Evolutionary conservation across 2,888 invertebrate genomes (phyloP).

Genomic region (Xestoiulus laeticollis): DNA sequence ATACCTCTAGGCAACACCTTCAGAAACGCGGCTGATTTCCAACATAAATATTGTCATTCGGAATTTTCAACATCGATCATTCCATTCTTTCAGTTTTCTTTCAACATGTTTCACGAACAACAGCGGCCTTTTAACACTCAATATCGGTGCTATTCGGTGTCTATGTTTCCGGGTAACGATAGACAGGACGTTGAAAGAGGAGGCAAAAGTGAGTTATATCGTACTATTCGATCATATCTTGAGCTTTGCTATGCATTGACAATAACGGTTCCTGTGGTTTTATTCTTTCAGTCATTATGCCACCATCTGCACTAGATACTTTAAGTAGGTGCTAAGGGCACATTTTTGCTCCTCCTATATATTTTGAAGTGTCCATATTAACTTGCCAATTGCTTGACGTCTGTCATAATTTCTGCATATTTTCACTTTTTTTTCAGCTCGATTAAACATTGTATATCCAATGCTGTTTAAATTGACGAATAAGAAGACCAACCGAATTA

Average conservation of each 20-base stretch:
- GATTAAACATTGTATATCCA: constrained; percentile 95
- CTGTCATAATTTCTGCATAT: neutral
- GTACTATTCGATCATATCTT: neutral
- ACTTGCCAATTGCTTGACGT: no score
- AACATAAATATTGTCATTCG: neutral
- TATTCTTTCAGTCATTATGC: constrained; percentile 88
- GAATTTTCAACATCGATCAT: neutral
- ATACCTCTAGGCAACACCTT: no score
- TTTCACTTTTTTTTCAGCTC: constrained; percentile 64
- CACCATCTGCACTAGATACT: constrained; percentile 93
- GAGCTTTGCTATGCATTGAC: constrained; percentile 36
- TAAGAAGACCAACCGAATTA: constrained; percentile 78
- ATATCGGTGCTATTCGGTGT: constrained; percentile 92
- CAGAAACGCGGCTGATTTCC: neutral
- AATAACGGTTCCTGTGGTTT: neutral
- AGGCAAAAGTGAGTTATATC: constrained; percentile 82
- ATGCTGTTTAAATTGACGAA: constrained; percentile 98
- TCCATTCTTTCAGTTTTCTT: constrained; percentile 73
- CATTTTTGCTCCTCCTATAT: no score
- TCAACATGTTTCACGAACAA: constrained; percentile 86
- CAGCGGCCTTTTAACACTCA: constrained; percentile 67
- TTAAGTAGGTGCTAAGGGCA: constrained; percentile 69
- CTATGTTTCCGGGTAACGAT: constrained; percentile 94
- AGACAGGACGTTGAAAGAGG: constrained; percentile 94
- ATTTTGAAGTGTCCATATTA: neutral